phyloP scores from a whole-genome alignment of 2,888 invertebrate species.

The Charanyca ferruginea region DNA sequence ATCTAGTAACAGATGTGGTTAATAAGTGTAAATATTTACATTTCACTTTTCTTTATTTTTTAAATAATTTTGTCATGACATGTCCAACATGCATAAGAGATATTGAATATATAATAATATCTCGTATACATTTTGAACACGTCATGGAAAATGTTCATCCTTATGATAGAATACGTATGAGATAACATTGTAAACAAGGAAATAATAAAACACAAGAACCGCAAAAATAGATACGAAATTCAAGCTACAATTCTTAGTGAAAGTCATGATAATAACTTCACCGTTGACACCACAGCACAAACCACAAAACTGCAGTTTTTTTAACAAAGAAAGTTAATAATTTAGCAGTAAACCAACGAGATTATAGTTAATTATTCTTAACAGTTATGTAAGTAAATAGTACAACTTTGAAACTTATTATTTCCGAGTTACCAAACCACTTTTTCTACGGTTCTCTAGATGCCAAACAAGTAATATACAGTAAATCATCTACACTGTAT shows the following conservation, averaged over 20 bases:
- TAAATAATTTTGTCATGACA: no score
- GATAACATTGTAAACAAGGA: not conserved
- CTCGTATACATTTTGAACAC: not conserved
- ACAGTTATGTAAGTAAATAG: conserved; percentile 49
- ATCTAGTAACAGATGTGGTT: no score
- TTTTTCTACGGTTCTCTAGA: conserved; percentile 24
- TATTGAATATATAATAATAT: no score
- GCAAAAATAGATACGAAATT: conserved; percentile 29
- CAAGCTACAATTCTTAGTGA: conserved; percentile 54
- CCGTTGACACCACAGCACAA: conserved; percentile 41
- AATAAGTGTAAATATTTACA: no score
- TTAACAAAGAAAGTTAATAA: conserved; percentile 58
- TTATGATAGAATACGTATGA: not conserved
- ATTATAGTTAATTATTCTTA: conserved; percentile 31
- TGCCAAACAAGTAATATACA: conserved; percentile 14
- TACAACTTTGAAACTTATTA: conserved; percentile 21
- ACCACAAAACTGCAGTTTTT: conserved; percentile 41
- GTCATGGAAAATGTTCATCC: not conserved
- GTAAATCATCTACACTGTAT: conserved; percentile 30
- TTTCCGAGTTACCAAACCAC: conserved; percentile 16
- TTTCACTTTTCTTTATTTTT: no score
- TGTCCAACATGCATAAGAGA: no score
- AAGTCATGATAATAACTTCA: conserved; percentile 47
- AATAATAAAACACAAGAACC: conserved; percentile 26
- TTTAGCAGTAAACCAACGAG: conserved; percentile 38